Conservation (phyloP, 64 coral and sea anemone species). For the Stichodactyla mertensii region DNA sequence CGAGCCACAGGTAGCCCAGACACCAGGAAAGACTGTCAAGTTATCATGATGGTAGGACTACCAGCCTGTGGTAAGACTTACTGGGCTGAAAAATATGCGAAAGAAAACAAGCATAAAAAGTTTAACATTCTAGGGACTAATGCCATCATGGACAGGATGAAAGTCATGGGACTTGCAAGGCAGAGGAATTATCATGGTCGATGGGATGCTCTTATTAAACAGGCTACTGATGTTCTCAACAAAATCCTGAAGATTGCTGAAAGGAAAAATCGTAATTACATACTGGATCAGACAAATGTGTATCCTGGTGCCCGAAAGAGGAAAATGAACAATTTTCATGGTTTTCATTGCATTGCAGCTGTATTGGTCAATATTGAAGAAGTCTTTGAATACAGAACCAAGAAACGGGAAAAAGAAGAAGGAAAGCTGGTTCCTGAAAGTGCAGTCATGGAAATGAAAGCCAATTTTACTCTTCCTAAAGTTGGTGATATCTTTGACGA, state of each 20-base stretch:
- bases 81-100: slow-evolving; percentile 72
- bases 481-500: slow-evolving; percentile 79
- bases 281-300: slow-evolving; percentile 93
- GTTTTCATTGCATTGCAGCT: slow-evolving; percentile 65
- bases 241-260: slow-evolving; percentile 79
- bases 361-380: slow-evolving; percentile 68
- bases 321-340: slow-evolving; percentile 78
- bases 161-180: slow-evolving; percentile 75
- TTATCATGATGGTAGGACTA: slow-evolving; percentile 93
- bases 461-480: slow-evolving; percentile 84
- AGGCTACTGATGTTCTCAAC: slow-evolving; percentile 73
- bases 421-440: slow-evolving; percentile 77
- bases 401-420: slow-evolving; percentile 58
- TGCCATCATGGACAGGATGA: slow-evolving; percentile 86
- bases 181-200: slow-evolving; percentile 86
- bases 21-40: slow-evolving; percentile 52
- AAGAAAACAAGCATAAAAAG: slow-evolving; percentile 72
- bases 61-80: slow-evolving; percentile 71
- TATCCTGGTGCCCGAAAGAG: slow-evolving; percentile 75
- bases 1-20: slow-evolving; percentile 40
- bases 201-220: slow-evolving; percentile 93
- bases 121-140: slow-evolving; percentile 80
- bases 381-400: slow-evolving; percentile 56
- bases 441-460: slow-evolving; percentile 93
- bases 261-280: slow-evolving; percentile 66